Conservation (phyloP, 2,797 vertebrate genomes). For the Silurus aristotelis region DNA sequence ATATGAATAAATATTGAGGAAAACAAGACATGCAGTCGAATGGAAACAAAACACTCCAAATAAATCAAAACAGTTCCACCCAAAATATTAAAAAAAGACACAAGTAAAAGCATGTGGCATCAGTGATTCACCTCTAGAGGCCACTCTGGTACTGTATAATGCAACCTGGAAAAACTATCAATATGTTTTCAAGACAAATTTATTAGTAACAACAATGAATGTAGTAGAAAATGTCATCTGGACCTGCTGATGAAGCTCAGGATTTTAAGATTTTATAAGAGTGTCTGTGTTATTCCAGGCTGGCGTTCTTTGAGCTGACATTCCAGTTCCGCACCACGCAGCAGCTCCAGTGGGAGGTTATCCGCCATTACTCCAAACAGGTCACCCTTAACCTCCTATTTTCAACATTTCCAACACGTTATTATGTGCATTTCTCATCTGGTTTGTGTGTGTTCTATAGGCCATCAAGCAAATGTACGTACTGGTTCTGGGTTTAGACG, state of each 20-base stretch:
- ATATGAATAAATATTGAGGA: too few species aligned
- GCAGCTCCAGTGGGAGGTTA: conserved; percentile 87
- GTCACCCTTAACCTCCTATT: conserved; percentile 61
- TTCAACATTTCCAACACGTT: neutral
- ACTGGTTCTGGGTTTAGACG: conserved; percentile 94
- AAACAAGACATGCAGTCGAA: too few species aligned
- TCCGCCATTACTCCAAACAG: conserved; percentile 96
- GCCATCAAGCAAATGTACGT: conserved; percentile 99
- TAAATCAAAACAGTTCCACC: too few species aligned
- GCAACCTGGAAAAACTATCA: too few species aligned
- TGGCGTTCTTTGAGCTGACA: conserved; percentile 89
- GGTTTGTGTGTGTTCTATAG: conserved; percentile 68
- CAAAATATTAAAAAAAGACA: too few species aligned
- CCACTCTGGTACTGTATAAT: too few species aligned
- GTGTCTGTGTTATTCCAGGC: conserved; percentile 66
- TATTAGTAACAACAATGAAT: neutral
- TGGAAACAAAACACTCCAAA: too few species aligned
- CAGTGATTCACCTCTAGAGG: too few species aligned
- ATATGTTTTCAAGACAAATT: neutral
- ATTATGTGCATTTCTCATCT: neutral
- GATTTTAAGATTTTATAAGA: neutral
- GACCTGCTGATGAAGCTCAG: neutral
- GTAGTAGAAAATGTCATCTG: neutral
- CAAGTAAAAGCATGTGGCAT: too few species aligned
- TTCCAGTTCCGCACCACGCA: conserved; percentile 91